Conservation (phyloP, 2,797 vertebrate species). For the Aphelocoma californica region DNA sequence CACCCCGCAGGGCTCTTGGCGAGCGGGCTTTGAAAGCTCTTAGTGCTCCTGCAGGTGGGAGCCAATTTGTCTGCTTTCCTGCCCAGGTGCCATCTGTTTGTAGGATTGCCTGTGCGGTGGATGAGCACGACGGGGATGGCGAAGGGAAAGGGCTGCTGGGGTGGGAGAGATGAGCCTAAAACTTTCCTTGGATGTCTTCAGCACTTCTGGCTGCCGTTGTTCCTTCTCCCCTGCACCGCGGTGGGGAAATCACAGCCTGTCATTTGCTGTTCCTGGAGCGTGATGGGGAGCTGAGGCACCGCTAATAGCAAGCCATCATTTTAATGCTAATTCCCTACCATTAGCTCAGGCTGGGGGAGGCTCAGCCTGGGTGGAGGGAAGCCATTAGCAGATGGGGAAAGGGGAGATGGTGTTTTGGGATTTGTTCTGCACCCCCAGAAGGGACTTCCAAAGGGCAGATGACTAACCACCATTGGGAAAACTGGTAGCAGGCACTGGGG, state of each 20-base stretch:
- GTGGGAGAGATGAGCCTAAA: not conserved
- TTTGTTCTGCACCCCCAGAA: not conserved
- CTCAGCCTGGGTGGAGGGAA: slow-evolving; percentile 10
- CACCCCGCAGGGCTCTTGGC: not conserved
- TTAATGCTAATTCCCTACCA: slow-evolving; percentile 66
- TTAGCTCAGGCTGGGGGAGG: slow-evolving; percentile 11
- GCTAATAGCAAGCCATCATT: slow-evolving; percentile 64
- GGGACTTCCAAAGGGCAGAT: not conserved
- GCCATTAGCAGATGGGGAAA: slow-evolving; percentile 35
- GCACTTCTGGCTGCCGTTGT: not conserved
- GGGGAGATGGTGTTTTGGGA: not conserved
- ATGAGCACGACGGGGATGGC: not conserved
- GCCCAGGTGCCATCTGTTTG: slow-evolving; percentile 46
- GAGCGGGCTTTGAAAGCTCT: not conserved
- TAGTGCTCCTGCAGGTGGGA: slow-evolving; percentile 49
- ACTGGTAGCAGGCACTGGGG: not conserved
- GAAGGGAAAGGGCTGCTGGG: not conserved
- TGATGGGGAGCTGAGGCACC: slow-evolving; percentile 54
- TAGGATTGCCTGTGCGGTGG: not conserved
- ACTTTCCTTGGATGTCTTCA: not conserved
- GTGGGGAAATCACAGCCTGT: slow-evolving; percentile 66
- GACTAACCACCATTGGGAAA: not conserved
- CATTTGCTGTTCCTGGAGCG: slow-evolving; percentile 52
- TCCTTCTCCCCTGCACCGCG: not conserved
- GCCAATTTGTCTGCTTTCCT: slow-evolving; percentile 44